These are phyloP conservation scores for Zaprionus lachaisei DNA, from an alignment of 1,140 invertebrate genomes.

Conservation along the genomic window DNA sequence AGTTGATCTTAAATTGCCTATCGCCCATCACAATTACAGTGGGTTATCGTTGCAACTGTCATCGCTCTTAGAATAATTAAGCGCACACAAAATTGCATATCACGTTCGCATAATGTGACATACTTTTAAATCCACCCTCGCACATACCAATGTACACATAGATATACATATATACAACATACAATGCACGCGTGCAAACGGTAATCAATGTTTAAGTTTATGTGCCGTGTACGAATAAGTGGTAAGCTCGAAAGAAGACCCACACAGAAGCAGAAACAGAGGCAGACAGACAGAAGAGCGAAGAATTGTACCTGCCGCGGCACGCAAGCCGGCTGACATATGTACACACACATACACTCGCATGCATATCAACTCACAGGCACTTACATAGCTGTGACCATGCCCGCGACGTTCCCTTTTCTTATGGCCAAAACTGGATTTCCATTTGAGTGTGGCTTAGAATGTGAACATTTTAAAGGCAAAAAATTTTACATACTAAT, in stretches of 20 bases:
- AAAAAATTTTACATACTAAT: slow-evolving; percentile 72
- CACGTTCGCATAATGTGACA: slow-evolving; percentile 6
- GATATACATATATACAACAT: slow-evolving; percentile 25
- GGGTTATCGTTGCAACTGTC: slow-evolving; percentile 23
- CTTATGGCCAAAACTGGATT: slow-evolving; percentile 81
- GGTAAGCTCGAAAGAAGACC: slow-evolving; percentile 65
- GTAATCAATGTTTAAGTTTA: slow-evolving; percentile 75
- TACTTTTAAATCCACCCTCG: slow-evolving; percentile 52
- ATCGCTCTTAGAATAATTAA: slow-evolving; percentile 8
- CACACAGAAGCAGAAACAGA: slow-evolving; percentile 45
- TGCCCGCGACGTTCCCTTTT: slow-evolving; percentile 72
- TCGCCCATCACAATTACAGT: slow-evolving; percentile 11
- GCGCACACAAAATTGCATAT: slow-evolving; percentile 20
- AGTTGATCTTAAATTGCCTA: neutral
- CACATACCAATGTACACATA: slow-evolving; percentile 36
- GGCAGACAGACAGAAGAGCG: slow-evolving; percentile 14
- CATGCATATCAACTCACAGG: slow-evolving; percentile 14
- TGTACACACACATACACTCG: slow-evolving; percentile 20
- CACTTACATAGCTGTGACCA: slow-evolving; percentile 22
- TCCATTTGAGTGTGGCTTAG: slow-evolving; percentile 65
- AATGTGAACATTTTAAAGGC: slow-evolving; percentile 63
- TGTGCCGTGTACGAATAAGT: slow-evolving; percentile 53
- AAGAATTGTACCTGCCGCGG: slow-evolving; percentile 47
- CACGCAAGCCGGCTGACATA: slow-evolving; percentile 48
- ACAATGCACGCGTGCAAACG: slow-evolving; percentile 69